A percentile compares a stretch with the other conserved stretches of the same genome.
Conservation (phyloP, 2,888 invertebrate species). For the Periphyllus acericola region DNA sequence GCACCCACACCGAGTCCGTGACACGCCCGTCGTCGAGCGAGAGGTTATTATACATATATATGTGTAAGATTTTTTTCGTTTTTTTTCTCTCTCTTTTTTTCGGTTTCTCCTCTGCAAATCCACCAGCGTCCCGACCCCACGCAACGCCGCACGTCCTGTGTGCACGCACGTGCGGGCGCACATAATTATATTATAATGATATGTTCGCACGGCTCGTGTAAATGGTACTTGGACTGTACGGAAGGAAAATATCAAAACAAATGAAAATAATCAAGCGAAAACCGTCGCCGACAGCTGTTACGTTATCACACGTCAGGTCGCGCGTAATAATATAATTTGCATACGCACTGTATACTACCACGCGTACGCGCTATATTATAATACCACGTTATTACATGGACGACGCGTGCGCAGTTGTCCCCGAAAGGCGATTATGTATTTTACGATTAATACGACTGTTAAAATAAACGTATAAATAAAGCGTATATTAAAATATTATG, state of each 20-base stretch:
- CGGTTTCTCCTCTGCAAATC: neutral
- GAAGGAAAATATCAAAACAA: too few relatives aligned
- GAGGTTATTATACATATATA: too few relatives aligned
- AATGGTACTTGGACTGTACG: too few relatives aligned
- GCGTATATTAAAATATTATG: neutral
- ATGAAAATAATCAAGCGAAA: neutral
- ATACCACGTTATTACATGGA: neutral
- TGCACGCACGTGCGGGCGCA: neutral
- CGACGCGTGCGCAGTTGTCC: neutral
- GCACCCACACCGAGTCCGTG: constrained; percentile 54
- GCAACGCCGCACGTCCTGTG: neutral
- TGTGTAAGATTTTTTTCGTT: constrained; percentile 20
- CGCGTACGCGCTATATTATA: too few relatives aligned
- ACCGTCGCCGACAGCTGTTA: neutral
- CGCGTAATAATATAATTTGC: neutral
- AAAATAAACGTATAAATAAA: neutral
- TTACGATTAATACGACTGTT: neutral
- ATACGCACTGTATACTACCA: too few relatives aligned
- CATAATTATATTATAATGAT: too few relatives aligned
- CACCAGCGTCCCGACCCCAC: neutral
- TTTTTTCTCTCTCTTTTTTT: neutral
- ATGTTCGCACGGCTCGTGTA: too few relatives aligned
- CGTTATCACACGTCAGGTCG: neutral
- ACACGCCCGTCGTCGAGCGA: constrained; percentile 41
- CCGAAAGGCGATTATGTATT: constrained; percentile 5